Evolutionary conservation across 2,113 vertebrate species (phyloP).

Genomic region (Otolemur garnettii): DNA sequence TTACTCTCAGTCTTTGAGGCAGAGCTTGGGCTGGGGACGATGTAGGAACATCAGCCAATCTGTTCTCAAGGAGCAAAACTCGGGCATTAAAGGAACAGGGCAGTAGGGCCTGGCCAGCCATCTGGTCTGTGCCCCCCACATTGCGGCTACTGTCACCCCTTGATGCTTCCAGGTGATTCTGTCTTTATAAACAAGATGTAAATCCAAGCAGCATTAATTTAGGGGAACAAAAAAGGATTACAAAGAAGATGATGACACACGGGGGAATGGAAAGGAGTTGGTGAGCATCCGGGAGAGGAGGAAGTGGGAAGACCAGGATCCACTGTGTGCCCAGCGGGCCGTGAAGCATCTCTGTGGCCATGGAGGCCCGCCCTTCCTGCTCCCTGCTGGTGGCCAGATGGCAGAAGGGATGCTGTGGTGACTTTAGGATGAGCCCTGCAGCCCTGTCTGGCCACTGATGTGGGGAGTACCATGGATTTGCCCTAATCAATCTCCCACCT

Average conservation of each 20-base stretch:
- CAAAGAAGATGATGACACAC: background rate
- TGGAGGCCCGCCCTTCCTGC: constrained; percentile 23
- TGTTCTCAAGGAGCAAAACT: constrained; percentile 25
- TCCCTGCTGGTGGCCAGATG: background rate
- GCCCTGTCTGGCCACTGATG: constrained; percentile 65
- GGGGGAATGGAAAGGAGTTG: constrained; percentile 37
- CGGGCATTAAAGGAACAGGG: background rate
- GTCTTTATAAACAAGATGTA: constrained; percentile 88
- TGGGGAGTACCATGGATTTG: constrained; percentile 36
- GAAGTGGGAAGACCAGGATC: constrained; percentile 21
- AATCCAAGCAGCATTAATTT: constrained; percentile 89
- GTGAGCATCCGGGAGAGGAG: background rate
- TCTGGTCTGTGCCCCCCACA: background rate
- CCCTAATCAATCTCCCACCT: constrained; percentile 42
- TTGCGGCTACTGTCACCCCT: background rate
- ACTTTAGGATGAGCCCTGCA: constrained; percentile 43
- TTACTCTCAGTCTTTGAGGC: background rate
- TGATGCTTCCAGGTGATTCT: constrained; percentile 82
- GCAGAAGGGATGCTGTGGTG: constrained; percentile 10
- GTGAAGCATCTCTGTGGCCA: background rate
- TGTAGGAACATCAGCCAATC: background rate
- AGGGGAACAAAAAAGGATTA: constrained; percentile 68
- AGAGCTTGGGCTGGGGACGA: background rate
- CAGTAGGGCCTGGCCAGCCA: background rate
- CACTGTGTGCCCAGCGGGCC: background rate